A percentile compares a stretch with the other conserved stretches of the same genome.
phyloP scores from a whole-genome alignment of 2,797 vertebrate genomes.

The Rhyacichthys aspro region DNA sequence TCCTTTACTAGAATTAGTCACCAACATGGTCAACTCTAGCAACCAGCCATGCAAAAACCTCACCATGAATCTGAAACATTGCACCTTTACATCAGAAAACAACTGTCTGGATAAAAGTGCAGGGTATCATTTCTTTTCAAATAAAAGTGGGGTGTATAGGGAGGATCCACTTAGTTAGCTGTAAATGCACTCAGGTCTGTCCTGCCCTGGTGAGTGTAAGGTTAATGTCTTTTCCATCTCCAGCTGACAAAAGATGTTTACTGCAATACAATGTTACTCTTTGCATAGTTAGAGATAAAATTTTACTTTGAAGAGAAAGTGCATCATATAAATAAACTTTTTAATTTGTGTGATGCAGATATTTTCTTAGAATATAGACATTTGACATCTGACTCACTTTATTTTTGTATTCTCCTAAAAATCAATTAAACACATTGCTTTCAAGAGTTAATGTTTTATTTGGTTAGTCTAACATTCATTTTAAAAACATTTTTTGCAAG shows the following conservation, averaged over 20 bases:
- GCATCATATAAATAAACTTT: slow-evolving; percentile 2
- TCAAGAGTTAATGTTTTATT: too few relatives aligned
- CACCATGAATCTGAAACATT: background rate
- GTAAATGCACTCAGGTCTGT: slow-evolving; percentile 3
- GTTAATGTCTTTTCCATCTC: background rate
- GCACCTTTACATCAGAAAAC: slow-evolving; percentile 19
- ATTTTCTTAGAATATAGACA: too few relatives aligned
- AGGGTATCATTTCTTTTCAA: slow-evolving; percentile 18
- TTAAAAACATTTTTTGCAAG: slow-evolving; percentile 52
- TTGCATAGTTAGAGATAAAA: background rate
- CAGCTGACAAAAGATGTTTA: slow-evolving; percentile 13
- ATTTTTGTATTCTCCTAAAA: too few relatives aligned
- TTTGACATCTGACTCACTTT: too few relatives aligned
- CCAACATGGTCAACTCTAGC: too few relatives aligned
- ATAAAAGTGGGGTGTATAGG: slow-evolving; percentile 1
- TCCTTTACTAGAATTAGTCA: too few relatives aligned
- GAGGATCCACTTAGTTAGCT: slow-evolving; percentile 31
- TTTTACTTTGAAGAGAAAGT: slow-evolving; percentile 1
- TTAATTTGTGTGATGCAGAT: slow-evolving; percentile 1
- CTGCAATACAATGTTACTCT: background rate
- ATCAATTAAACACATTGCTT: too few relatives aligned
- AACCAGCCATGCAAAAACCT: too few relatives aligned
- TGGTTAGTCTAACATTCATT: too few relatives aligned
- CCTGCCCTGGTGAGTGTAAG: background rate
- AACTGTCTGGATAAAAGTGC: slow-evolving; percentile 17